A percentile compares a stretch with the other conserved stretches of the same genome.
Evolutionary conservation across 2,113 vertebrate genomes (phyloP).

Genomic region (Campylomormyrus numenius): DNA sequence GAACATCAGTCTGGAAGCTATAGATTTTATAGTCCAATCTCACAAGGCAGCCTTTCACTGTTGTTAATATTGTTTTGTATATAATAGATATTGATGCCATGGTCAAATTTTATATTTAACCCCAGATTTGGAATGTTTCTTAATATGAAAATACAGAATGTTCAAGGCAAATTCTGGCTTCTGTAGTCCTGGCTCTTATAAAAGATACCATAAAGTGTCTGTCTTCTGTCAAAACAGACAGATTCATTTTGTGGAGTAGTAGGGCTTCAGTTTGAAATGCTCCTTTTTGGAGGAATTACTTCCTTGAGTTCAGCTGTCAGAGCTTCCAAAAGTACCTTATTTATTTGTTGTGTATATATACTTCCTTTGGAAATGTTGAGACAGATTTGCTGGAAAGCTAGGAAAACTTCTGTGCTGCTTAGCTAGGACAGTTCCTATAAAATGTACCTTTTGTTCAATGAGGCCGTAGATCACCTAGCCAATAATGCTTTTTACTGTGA

Average conservation of each 20-base stretch:
- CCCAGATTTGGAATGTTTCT: background rate
- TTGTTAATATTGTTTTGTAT: conserved; percentile 6
- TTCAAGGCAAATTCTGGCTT: background rate
- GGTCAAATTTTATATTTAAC: background rate
- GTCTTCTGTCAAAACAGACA: background rate
- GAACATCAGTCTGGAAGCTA: conserved; percentile 9
- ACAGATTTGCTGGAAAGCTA: background rate
- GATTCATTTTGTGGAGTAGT: background rate
- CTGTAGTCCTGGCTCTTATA: background rate
- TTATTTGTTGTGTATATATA: background rate
- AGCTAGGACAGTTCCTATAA: background rate
- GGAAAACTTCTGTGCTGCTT: background rate
- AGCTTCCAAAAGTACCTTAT: background rate
- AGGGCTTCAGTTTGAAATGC: background rate
- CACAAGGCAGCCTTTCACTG: conserved; percentile 1
- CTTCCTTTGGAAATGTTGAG: background rate
- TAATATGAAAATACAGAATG: background rate
- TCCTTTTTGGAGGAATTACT: background rate
- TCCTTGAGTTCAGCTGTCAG: background rate
- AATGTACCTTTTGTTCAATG: background rate
- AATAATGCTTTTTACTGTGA: background rate
- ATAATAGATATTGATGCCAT: background rate
- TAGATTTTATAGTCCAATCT: background rate
- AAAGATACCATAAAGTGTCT: background rate
- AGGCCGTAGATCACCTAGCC: background rate